phyloP scores from a whole-genome alignment of 2,797 vertebrate genomes.

The Gymnothorax reevesii region DNA sequence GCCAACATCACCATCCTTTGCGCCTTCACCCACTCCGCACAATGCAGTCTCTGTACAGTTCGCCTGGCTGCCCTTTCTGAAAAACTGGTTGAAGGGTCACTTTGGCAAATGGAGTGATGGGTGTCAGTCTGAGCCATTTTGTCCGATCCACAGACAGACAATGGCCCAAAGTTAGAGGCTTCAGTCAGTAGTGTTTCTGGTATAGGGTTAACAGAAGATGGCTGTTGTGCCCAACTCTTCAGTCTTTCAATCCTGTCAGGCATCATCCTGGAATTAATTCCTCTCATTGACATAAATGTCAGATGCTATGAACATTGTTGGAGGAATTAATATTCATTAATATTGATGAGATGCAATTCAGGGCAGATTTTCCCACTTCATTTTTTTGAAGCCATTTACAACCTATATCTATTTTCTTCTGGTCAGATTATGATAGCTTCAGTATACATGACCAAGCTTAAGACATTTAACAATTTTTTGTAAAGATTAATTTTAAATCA shows the following conservation, averaged over 20 bases:
- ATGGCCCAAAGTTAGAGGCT: slow-evolving; percentile 14
- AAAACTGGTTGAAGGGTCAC: slow-evolving; percentile 38
- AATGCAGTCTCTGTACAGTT: slow-evolving; percentile 35
- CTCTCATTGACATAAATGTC: slow-evolving; percentile 16
- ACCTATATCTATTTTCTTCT: slow-evolving; percentile 42
- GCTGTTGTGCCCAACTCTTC: not conserved
- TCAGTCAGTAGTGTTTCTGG: slow-evolving; percentile 9
- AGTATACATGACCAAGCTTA: slow-evolving; percentile 47
- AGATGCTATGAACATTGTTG: not conserved
- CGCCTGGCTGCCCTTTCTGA: slow-evolving; percentile 26
- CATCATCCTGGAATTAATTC: slow-evolving; percentile 17
- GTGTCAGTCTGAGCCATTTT: slow-evolving; percentile 26
- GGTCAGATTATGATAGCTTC: not conserved
- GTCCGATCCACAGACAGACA: slow-evolving; percentile 32
- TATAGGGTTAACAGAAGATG: slow-evolving; percentile 5
- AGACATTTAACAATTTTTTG: slow-evolving; percentile 53
- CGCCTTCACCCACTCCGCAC: slow-evolving; percentile 38
- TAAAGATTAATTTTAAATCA: slow-evolving; percentile 32
- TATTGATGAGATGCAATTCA: slow-evolving; percentile 26
- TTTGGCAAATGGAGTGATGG: slow-evolving; percentile 45
- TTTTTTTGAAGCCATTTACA: slow-evolving; percentile 34
- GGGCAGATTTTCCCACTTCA: slow-evolving; percentile 31
- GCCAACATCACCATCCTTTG: slow-evolving; percentile 30
- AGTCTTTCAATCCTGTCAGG: not conserved
- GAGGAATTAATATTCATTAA: not conserved